These are phyloP conservation scores for Sminthurides aquaticus DNA, from an alignment of 2,888 invertebrate species.

Conservation along the genomic window DNA sequence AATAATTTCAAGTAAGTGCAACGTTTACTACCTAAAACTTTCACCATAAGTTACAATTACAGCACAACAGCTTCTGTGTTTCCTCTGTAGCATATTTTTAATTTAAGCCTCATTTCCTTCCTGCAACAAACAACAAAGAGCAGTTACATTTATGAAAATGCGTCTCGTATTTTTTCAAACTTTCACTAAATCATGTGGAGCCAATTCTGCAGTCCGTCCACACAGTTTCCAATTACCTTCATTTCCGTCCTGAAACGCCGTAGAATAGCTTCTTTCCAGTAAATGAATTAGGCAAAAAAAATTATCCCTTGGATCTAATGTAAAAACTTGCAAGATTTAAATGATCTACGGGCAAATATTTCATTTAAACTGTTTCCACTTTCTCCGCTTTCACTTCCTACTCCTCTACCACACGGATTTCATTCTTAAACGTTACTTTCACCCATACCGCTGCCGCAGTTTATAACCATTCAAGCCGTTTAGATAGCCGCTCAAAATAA, in stretches of 20 bases:
- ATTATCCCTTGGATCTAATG: not conserved
- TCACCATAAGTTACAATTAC: too few species aligned
- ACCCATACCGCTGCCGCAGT: not conserved
- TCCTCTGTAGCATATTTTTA: too few species aligned
- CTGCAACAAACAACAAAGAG: too few species aligned
- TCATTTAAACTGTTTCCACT: not conserved
- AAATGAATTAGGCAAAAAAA: not conserved
- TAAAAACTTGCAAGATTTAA: not conserved
- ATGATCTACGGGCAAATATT: not conserved
- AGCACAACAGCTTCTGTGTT: too few species aligned
- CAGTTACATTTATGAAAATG: too few species aligned
- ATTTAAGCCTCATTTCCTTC: too few species aligned
- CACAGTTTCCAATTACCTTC: too few species aligned
- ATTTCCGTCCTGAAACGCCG: not conserved
- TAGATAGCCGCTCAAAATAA: too few species aligned
- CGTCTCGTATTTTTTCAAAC: too few species aligned
- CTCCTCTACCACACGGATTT: not conserved
- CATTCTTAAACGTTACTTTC: not conserved
- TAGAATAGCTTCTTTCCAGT: not conserved
- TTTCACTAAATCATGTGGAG: too few species aligned
- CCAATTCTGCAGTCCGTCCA: too few species aligned
- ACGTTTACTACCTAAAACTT: not conserved
- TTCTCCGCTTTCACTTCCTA: not conserved
- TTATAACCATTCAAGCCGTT: not conserved
- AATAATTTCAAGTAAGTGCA: not conserved